Evolutionary conservation across 2,113 vertebrate genomes (phyloP).

Genomic region (Cisticola juncidis): DNA sequence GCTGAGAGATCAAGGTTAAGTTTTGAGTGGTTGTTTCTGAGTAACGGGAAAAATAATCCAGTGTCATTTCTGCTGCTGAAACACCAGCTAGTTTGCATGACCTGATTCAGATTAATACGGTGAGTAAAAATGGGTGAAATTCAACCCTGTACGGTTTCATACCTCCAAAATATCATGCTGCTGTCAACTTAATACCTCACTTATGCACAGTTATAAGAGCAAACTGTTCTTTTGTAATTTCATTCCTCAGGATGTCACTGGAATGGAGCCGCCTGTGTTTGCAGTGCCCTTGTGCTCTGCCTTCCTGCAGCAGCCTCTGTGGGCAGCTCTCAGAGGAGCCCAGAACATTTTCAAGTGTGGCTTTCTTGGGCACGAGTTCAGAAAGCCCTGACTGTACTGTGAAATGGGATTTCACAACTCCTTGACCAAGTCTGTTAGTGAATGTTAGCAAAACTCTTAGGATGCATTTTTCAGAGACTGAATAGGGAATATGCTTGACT

Average conservation of each 20-base stretch:
- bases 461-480: background rate
- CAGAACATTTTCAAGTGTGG: background rate
- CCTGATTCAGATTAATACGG: background rate
- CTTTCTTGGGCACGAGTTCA: background rate
- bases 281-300: background rate
- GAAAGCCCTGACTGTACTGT: background rate
- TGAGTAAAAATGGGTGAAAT: background rate
- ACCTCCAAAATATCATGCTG: background rate
- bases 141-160: background rate
- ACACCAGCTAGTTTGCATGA: background rate
- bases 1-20: background rate
- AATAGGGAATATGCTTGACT: background rate
- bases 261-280: background rate
- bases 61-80: background rate
- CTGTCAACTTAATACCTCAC: background rate
- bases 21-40: background rate
- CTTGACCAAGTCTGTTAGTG: background rate
- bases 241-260: background rate
- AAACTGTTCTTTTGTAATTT: background rate
- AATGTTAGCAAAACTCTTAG: background rate
- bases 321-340: background rate
- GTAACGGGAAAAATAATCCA: background rate
- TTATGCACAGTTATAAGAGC: background rate
- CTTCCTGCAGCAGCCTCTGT: background rate
- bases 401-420: conserved; percentile 16